phyloP scores from a whole-genome alignment of 2,888 invertebrate genomes.

The Drosophila colorata region DNA sequence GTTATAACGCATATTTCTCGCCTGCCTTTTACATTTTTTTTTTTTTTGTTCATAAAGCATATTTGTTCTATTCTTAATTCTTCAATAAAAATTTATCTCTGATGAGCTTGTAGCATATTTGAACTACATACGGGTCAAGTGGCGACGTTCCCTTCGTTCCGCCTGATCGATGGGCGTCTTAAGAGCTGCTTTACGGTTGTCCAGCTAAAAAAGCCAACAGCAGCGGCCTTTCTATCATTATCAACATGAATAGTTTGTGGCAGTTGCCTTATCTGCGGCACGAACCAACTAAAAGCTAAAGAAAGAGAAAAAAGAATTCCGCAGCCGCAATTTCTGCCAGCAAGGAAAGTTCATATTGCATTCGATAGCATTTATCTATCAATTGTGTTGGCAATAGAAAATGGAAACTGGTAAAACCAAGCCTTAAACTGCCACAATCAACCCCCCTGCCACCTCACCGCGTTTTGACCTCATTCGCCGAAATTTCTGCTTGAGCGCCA shows the following conservation, averaged over 20 bases:
- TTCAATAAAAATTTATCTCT: not conserved
- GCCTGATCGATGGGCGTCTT: conserved; percentile 45
- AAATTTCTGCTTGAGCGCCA: conserved; percentile 13
- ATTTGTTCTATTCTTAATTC: not conserved
- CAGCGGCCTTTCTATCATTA: conserved; percentile 4
- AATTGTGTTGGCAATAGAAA: conserved; percentile 21
- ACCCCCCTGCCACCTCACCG: no score
- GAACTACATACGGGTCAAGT: conserved; percentile 11
- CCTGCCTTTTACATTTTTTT: no score
- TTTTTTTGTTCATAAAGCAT: not conserved
- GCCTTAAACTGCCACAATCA: conserved; percentile 4
- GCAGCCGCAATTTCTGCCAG: no score
- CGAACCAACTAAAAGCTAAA: conserved; percentile 5
- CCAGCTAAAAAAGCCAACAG: not conserved
- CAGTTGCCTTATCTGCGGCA: conserved; percentile 13
- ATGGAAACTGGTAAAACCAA: conserved; percentile 5
- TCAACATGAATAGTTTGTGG: conserved; percentile 3
- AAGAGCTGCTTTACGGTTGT: conserved; percentile 3
- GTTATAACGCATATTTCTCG: no score
- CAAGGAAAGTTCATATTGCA: conserved; percentile 14
- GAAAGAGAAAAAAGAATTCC: not conserved
- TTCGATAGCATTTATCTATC: conserved; percentile 33
- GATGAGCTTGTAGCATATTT: not conserved
- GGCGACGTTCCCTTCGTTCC: not conserved
- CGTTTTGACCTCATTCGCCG: conserved; percentile 33